Percentiles rank a stretch among this genome's conserved stretches.
Evolutionary conservation across 2,113 vertebrate genomes (phyloP).

Genomic region (Tinamus guttatus): DNA sequence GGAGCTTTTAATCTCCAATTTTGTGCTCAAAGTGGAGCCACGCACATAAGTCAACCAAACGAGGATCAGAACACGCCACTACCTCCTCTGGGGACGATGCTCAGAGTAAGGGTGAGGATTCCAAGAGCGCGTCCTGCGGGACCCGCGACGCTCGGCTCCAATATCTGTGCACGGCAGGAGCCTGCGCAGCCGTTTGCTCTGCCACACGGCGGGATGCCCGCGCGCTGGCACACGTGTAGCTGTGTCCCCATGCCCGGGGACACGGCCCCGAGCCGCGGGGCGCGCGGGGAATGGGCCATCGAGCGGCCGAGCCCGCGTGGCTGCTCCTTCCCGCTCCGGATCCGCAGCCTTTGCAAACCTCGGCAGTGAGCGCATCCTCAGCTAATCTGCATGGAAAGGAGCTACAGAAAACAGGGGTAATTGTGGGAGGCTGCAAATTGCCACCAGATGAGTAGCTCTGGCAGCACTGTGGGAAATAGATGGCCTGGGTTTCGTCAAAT

Average conservation of each 20-base stretch:
- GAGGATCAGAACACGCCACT: background rate
- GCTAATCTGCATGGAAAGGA: background rate
- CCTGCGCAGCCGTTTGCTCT: background rate
- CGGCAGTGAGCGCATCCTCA: background rate
- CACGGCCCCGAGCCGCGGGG: background rate
- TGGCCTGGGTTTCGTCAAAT: background rate
- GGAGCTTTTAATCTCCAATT: constrained; percentile 2
- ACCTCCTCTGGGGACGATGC: background rate
- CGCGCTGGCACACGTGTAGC: background rate
- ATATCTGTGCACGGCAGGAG: background rate
- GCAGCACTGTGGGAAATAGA: background rate
- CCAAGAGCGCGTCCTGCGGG: background rate
- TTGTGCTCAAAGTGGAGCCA: background rate
- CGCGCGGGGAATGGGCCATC: background rate
- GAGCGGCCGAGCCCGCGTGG: background rate
- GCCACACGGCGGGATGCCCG: background rate
- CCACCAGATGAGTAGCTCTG: constrained; percentile 3
- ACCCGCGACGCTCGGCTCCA: background rate
- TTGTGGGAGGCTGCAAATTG: background rate
- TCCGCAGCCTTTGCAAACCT: background rate
- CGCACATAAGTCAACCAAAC: background rate
- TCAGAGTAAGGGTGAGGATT: fast-evolving
- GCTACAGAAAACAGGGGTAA: background rate
- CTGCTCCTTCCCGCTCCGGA: background rate
- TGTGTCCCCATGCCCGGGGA: background rate